Conservation (phyloP, 2,888 invertebrate genomes). For the Caenorhabditis sp. region DNA sequence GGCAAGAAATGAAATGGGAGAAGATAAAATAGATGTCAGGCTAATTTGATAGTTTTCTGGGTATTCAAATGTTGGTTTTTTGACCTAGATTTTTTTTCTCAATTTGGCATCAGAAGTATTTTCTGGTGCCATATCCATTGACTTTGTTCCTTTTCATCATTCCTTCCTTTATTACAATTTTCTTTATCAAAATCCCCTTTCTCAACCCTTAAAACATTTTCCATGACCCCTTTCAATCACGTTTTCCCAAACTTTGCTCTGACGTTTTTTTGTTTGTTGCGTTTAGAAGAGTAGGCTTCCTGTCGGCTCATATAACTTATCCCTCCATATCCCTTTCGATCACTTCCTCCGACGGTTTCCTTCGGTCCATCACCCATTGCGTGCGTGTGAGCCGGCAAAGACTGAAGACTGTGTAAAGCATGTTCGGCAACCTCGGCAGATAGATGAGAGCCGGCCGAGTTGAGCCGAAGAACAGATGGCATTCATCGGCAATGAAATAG, state of each 20-base stretch:
- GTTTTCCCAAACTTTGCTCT: not conserved
- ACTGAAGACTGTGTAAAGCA: slow-evolving; percentile 55
- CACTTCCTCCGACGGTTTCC: slow-evolving; percentile 52
- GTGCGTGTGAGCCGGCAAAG: slow-evolving; percentile 32
- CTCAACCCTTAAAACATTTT: not conserved
- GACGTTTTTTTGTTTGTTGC: slow-evolving; percentile 34
- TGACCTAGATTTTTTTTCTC: no score
- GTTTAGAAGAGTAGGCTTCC: slow-evolving; percentile 7
- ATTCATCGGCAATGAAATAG: slow-evolving; percentile 57
- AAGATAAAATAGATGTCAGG: no score
- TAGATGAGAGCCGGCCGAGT: slow-evolving; percentile 29
- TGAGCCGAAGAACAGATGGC: slow-evolving; percentile 54
- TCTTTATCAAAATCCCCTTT: no score
- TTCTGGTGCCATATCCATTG: no score
- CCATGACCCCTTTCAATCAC: not conserved
- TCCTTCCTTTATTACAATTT: no score
- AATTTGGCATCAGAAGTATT: no score
- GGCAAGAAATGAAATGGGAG: not conserved
- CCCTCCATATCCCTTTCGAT: slow-evolving; percentile 55
- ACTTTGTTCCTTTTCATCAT: not conserved
- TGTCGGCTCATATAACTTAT: slow-evolving; percentile 46
- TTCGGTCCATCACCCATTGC: slow-evolving; percentile 41
- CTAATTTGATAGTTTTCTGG: no score
- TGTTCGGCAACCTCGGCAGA: slow-evolving; percentile 48
- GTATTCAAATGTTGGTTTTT: no score